Base-by-base conservation (phyloP, 2,113 vertebrate species). In the Protobothrops flavoviridis region DNA sequence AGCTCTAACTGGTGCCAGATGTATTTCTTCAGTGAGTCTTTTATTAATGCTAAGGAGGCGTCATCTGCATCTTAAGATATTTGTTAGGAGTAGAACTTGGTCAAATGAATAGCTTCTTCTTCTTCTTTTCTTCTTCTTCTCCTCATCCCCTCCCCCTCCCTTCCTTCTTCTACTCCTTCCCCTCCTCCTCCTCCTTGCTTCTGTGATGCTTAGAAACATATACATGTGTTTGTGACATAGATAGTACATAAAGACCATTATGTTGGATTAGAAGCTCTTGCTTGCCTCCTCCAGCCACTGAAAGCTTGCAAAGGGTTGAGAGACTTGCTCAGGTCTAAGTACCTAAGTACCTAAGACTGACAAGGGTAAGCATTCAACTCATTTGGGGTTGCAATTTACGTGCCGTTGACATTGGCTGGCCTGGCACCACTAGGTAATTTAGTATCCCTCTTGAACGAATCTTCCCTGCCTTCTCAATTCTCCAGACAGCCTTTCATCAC, bases 381-480 rank as follows among this genome's bases (percentile, higher is more conserved):
- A 86, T 87, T 48, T 74, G 91, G 57, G 87, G 26, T 56, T 90
- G 48, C 87, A 92, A 87, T 90, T 86, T 69, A 45, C 4, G 11
- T 17, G 24, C 33, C 33, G 21, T 61, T 87, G 69, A 64, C 91
- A 87, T 53, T 29, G 89, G 6, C 89, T 29, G 1, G 43, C 29
- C 52, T 92, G 88, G 81, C 39, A 53, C 55, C 64, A 48, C 23
- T 45, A 23, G 45, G 48, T 86, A 86, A 90, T 92, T 92, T 94
- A 94, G 56, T 89, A 50, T 56, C 69, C 52, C 45, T 92, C 39
- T 86, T 56, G 0, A 81, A 88, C 64, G 39, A 85, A 74, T 23
- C 57, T 4, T 39, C 48, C n/a, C 48, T 91, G 59, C 86, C 94
- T 61, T 88, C 5, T 50, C 93, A 95, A 91, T 91, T 92, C 24